Conservation (phyloP, 1,140 invertebrate species). For the Zaprionus nigranus region DNA sequence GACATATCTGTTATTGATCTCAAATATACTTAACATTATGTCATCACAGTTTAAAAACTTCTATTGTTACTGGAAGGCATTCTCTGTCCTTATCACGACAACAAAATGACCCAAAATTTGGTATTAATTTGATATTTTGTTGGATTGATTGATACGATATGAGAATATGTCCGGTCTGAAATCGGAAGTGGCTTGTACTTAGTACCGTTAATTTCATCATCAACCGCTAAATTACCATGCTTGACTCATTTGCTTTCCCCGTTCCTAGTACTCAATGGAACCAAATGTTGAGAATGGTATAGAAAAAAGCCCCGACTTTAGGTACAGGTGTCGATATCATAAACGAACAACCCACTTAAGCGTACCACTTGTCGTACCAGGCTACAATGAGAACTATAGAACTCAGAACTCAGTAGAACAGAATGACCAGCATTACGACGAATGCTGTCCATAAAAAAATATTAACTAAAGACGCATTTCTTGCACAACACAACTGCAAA, state of each 20-base stretch:
- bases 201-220: constrained; percentile 12
- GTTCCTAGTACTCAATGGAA: neutral
- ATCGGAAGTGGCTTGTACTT: neutral
- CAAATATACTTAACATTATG: neutral
- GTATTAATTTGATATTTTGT: neutral
- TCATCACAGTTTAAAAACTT: neutral
- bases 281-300: neutral
- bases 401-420: neutral
- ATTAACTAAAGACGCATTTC: constrained; percentile 74
- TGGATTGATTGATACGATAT: neutral
- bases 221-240: constrained; percentile 16
- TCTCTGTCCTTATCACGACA: neutral
- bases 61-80: neutral
- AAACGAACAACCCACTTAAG: constrained; percentile 36
- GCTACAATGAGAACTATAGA: neutral
- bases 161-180: neutral
- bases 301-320: constrained; percentile 7
- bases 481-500: constrained; percentile 56
- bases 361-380: constrained; percentile 28
- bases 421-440: constrained; percentile 9
- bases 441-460: constrained; percentile 34
- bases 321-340: constrained; percentile 57
- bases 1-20: no score
- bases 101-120: neutral
- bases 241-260: constrained; percentile 14